Conservation (phyloP, 2,888 invertebrate genomes). For the Steinernema hermaphroditum region DNA sequence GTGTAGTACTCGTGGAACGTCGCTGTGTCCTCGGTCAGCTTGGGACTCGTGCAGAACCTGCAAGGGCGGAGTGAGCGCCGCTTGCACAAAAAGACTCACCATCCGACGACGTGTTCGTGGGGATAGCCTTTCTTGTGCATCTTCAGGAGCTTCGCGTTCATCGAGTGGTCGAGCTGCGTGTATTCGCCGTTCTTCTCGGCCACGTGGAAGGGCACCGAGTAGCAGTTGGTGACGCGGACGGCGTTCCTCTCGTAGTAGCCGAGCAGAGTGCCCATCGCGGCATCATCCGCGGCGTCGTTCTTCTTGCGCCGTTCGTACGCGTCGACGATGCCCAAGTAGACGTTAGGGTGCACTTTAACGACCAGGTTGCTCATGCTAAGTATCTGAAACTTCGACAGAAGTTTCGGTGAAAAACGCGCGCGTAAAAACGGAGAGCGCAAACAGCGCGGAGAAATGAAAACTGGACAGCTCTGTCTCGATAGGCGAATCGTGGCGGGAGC, state of each 20-base stretch:
- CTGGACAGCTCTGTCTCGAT: no score
- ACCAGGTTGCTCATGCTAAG: not conserved
- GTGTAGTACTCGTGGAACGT: slow-evolving; percentile 1
- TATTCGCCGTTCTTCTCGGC: not conserved
- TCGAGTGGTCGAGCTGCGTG: not conserved
- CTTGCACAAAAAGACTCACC: no score
- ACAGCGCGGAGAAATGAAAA: no score
- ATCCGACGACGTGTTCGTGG: not conserved
- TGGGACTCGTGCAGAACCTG: not conserved
- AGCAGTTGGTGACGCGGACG: not conserved
- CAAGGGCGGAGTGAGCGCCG: no score
- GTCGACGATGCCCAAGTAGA: slow-evolving; percentile 1
- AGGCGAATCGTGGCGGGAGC: no score
- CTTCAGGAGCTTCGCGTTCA: not conserved
- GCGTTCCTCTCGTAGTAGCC: not conserved
- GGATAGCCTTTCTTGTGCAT: not conserved
- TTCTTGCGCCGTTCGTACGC: not conserved
- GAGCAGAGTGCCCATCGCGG: not conserved
- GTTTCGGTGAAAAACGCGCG: no score
- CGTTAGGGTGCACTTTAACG: slow-evolving; percentile 1
- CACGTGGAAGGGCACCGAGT: not conserved
- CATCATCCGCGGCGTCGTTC: not conserved
- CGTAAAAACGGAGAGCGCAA: no score
- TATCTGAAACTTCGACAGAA: no score
- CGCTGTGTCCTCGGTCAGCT: not conserved